Conservation (phyloP, 2,113 vertebrate genomes). For the Neolamprologus falcicula region DNA sequence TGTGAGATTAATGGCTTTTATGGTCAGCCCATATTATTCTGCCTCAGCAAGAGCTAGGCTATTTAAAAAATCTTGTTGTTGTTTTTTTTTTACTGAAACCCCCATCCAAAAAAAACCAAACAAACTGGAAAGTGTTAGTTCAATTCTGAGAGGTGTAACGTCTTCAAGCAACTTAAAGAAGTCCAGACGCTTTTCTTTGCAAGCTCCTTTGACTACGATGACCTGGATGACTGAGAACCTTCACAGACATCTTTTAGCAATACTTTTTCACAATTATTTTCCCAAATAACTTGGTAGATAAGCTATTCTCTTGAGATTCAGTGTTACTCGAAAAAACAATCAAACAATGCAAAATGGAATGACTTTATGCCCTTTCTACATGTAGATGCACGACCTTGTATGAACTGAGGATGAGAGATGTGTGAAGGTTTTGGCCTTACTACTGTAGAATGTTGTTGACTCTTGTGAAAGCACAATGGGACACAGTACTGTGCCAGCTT, state of each 20-base stretch:
- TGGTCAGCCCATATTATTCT: background rate
- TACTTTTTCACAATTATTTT: background rate
- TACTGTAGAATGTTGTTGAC: background rate
- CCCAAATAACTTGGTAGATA: background rate
- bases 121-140: background rate
- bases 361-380: background rate
- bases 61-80: background rate
- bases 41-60: background rate
- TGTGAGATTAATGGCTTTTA: constrained; percentile 7
- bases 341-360: background rate
- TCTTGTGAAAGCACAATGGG: background rate
- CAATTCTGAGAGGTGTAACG: background rate
- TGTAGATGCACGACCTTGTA: background rate
- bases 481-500: background rate
- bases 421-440: background rate
- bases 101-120: fast-evolving
- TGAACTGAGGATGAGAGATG: background rate
- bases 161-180: too few relatives aligned
- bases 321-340: background rate
- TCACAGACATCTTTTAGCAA: background rate
- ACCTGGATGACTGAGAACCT: too few relatives aligned
- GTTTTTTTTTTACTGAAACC: background rate
- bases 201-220: too few relatives aligned
- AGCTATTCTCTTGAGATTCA: background rate
- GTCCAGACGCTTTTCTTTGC: too few relatives aligned